Conservation (phyloP, 2,113 vertebrate species). For the Pycnonotus jocosus region DNA sequence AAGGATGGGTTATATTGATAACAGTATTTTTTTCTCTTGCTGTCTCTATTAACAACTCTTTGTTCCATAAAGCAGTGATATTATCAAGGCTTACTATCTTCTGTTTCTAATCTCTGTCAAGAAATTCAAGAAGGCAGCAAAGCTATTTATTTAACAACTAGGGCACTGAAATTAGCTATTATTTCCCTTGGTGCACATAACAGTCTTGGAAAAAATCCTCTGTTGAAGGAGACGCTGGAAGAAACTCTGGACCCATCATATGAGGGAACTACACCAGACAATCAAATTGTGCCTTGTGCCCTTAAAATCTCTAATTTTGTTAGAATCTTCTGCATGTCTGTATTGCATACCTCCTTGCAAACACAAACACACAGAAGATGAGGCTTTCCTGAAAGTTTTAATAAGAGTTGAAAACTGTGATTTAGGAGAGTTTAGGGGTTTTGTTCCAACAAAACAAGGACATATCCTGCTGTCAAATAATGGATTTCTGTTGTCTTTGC, state of each 20-base stretch:
- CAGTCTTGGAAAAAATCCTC: background rate
- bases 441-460: background rate
- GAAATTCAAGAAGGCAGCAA: background rate
- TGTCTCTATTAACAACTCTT: background rate
- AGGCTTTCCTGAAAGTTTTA: slow-evolving; percentile 28
- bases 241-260: background rate
- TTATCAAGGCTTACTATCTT: background rate
- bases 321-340: background rate
- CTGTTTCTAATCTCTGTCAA: background rate
- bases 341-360: background rate
- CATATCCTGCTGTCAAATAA: slow-evolving; percentile 25
- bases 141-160: background rate
- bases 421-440: background rate
- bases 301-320: background rate
- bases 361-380: background rate
- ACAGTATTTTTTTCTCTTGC: background rate
- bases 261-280: background rate
- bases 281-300: background rate
- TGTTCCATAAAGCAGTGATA: background rate
- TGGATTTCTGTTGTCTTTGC: slow-evolving; percentile 66
- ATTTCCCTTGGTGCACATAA: background rate
- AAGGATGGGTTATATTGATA: background rate
- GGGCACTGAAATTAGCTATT: background rate
- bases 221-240: background rate
- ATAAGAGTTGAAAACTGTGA: background rate